phyloP scores from a whole-genome alignment of 2,888 invertebrate genomes.

The Ophion slaviceki region DNA sequence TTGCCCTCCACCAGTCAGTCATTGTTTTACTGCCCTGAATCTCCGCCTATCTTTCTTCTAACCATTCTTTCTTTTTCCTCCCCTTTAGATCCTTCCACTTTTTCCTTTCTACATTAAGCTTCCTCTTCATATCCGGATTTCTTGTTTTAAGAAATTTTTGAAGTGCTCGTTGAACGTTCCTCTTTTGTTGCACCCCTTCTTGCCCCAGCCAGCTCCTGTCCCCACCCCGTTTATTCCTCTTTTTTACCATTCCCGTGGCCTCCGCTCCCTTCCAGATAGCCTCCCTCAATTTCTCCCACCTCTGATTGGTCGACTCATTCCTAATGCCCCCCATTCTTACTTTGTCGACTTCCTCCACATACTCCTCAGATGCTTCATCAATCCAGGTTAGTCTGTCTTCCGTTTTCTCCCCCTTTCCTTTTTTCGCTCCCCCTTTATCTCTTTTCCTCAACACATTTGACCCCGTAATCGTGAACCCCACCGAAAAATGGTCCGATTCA shows the following conservation, averaged over 20 bases:
- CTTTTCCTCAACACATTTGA: no score
- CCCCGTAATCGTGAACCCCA: no score
- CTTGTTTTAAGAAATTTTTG: not conserved
- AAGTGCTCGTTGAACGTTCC: constrained; percentile 6
- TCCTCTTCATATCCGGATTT: constrained; percentile 7
- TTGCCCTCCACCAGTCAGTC: no score
- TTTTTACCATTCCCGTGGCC: not conserved
- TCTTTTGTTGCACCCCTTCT: constrained; percentile 11
- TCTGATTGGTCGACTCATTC: not conserved
- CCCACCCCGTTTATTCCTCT: not conserved
- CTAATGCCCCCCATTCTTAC: not conserved
- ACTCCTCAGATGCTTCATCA: not conserved
- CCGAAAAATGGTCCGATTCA: no score
- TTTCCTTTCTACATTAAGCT: not conserved
- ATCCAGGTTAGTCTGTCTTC: not conserved
- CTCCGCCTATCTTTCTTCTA: no score
- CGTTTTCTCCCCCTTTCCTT: not conserved
- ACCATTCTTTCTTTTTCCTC: no score
- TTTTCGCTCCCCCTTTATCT: no score
- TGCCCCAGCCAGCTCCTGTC: no score
- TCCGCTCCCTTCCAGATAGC: not conserved
- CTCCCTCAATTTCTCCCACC: not conserved
- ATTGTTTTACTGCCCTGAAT: no score
- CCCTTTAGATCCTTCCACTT: no score
- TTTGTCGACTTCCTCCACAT: not conserved